A percentile compares a stretch with the other conserved stretches of the same genome.
Conservation (phyloP, 2,797 vertebrate genomes). For the Gambelia wislizenii region DNA sequence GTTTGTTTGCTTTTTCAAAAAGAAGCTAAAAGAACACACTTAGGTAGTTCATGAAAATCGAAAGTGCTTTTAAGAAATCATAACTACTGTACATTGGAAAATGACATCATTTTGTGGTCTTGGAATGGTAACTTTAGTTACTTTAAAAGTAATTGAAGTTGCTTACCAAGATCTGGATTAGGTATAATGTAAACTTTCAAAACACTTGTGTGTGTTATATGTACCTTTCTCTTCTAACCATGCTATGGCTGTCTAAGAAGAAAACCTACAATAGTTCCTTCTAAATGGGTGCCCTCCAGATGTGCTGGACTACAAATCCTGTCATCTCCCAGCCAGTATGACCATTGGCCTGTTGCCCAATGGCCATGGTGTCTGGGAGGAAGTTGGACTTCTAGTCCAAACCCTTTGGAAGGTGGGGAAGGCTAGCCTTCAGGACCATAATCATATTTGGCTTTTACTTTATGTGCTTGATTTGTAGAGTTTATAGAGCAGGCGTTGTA, state of each 20-base stretch:
- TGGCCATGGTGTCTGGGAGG: neutral
- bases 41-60: too few species aligned
- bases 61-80: too few species aligned
- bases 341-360: neutral
- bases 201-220: too few species aligned
- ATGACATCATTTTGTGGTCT: neutral
- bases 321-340: neutral
- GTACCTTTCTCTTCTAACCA: neutral
- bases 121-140: neutral
- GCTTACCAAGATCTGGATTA: neutral
- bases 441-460: neutral
- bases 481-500: neutral
- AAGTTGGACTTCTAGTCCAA: neutral
- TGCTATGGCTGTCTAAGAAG: neutral
- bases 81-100: too few species aligned
- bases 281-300: neutral
- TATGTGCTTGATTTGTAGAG: neutral
- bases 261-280: neutral
- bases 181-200: neutral
- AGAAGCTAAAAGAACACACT: too few species aligned
- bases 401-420: neutral
- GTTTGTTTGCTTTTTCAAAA: too few species aligned
- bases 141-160: neutral
- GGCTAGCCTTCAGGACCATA: neutral
- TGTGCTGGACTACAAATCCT: neutral